Evolutionary conservation across 2,797 vertebrate genomes (phyloP).

Genomic region (Catostomus latipinnis): DNA sequence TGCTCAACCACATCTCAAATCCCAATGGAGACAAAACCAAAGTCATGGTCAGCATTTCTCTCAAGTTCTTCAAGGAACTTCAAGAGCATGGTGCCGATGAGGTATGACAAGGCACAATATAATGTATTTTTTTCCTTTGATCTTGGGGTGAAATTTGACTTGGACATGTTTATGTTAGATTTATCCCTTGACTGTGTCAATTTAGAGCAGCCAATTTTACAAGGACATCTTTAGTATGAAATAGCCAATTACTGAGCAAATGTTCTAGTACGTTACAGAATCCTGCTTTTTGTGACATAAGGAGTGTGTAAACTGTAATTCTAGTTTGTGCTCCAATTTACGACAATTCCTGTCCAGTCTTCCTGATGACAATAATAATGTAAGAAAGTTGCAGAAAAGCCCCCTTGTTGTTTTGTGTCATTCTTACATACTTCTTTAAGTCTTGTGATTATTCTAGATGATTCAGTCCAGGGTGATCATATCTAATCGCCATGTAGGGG

Average conservation of each 20-base stretch:
- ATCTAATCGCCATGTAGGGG: constrained; percentile 77
- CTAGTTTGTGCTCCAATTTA: background rate
- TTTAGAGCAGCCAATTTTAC: too few species aligned
- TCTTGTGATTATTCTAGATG: background rate
- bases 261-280: background rate
- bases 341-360: background rate
- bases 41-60: constrained; percentile 98
- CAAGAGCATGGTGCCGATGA: constrained; percentile 96
- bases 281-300: background rate
- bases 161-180: too few species aligned
- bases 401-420: background rate
- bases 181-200: background rate
- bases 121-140: too few species aligned
- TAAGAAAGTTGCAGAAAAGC: background rate
- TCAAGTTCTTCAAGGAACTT: constrained; percentile 99
- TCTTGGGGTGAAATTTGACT: too few species aligned
- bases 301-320: constrained; percentile 1
- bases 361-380: background rate
- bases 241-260: background rate
- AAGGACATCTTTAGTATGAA: background rate
- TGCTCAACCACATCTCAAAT: constrained; percentile 99
- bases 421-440: background rate
- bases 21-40: constrained; percentile 98
- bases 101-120: constrained; percentile 71
- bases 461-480: constrained; percentile 1